Evolutionary conservation across 2,113 vertebrate genomes (phyloP).

Genomic region (Catharus bicknelli): DNA sequence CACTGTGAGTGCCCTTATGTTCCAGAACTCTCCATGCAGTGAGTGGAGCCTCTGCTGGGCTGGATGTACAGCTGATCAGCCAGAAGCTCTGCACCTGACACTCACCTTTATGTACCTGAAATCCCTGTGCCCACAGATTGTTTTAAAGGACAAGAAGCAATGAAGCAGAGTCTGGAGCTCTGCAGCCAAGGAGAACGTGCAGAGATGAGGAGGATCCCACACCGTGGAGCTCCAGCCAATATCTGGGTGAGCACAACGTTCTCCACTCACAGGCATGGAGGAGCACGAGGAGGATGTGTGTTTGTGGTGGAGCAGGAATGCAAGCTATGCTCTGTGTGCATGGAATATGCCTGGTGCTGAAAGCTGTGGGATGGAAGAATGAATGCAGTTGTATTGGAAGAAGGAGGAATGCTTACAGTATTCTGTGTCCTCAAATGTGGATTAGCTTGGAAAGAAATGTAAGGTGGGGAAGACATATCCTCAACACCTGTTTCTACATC

Average conservation of each 20-base stretch:
- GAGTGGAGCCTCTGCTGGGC: not conserved
- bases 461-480: constrained; percentile 65
- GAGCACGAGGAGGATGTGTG: constrained; percentile 58
- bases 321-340: constrained; percentile 64
- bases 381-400: constrained; percentile 55
- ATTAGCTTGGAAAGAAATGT: constrained; percentile 66
- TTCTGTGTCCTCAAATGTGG: constrained; percentile 50
- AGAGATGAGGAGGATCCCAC: constrained; percentile 1
- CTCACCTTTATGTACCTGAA: not conserved
- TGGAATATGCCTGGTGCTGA: constrained; percentile 64
- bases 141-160: not conserved
- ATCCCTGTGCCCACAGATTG: not conserved
- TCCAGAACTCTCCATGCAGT: not conserved
- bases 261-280: constrained; percentile 6
- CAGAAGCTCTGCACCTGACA: not conserved
- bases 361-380: constrained; percentile 65
- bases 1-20: not conserved
- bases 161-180: not conserved
- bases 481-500: constrained; percentile 71
- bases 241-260: constrained; percentile 18
- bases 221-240: constrained; percentile 3
- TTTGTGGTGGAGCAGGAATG: constrained; percentile 63
- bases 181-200: accelerated
- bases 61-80: not conserved
- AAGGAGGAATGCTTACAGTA: constrained; percentile 54